These are phyloP conservation scores for Muntiacus muntjak DNA, from an alignment of 2,113 vertebrate species.

Conservation along the genomic window DNA sequence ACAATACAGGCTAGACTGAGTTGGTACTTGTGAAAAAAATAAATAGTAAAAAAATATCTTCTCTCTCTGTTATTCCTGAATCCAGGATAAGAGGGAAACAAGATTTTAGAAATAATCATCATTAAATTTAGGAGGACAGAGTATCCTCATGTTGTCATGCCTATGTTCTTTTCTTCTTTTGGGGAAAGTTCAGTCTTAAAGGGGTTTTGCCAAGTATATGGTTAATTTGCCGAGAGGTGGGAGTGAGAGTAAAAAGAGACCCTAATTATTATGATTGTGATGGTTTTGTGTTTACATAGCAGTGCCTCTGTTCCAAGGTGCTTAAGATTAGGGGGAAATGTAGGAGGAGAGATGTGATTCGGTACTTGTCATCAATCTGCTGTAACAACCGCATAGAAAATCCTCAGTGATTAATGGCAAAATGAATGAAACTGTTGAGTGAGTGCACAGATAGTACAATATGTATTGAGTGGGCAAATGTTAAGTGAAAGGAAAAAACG, in stretches of 20 bases:
- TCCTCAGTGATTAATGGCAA: slow-evolving; percentile 55
- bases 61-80: background rate
- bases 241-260: background rate
- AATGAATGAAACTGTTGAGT: slow-evolving; percentile 61
- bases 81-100: background rate
- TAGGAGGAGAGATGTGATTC: slow-evolving; percentile 51
- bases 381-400: slow-evolving; percentile 40
- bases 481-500: slow-evolving; percentile 61
- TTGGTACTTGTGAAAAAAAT: background rate
- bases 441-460: slow-evolving; percentile 60
- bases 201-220: background rate
- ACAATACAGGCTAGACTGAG: background rate
- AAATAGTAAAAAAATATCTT: background rate
- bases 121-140: background rate
- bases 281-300: slow-evolving; percentile 49
- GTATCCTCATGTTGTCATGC: background rate
- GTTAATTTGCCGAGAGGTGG: background rate
- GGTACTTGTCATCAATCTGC: slow-evolving; percentile 25
- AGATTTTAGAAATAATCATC: background rate
- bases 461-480: slow-evolving; percentile 72
- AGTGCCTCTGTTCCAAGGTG: slow-evolving; percentile 41
- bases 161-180: background rate
- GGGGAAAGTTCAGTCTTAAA: background rate
- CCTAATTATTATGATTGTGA: slow-evolving; percentile 3
- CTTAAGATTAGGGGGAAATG: slow-evolving; percentile 31